Evolutionary conservation across 2,797 vertebrate genomes (phyloP), one percentile per base, ranked within the genome.

Genomic region (Myioborus melanocephalus): DNA sequence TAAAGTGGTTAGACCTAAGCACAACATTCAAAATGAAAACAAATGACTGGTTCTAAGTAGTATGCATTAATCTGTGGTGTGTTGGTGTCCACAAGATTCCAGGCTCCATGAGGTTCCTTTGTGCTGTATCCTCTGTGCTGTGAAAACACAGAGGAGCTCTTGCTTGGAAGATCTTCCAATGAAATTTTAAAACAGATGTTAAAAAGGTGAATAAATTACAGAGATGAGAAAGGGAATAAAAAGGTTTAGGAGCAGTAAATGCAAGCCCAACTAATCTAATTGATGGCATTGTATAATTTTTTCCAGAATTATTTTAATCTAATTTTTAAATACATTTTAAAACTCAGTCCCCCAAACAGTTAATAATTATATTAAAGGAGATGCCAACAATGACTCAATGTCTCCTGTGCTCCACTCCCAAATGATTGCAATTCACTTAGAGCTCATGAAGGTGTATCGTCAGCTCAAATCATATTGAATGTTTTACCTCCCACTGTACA

Each of bases 401-500:
- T 77, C 90, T 92, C 87, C 43, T 47, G 6, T 84, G 79, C 43
- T 63, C 4, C 7, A 44, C 60, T 95, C 90, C 86, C 93, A 87
- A 53, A 61, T 61, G 95, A 83, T 57, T 93, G 12, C 24, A 5
- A 12, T 94, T 96, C 92, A 94, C 92, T 97, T 85, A 92, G 82
- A 93, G 56, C 77, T 90, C 76, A 34, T 43, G 63, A 89, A 96
- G 96, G 95, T 97, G 86, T 94, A 75, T 91, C 90, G 0, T 94
- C 89, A 95, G 89, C 90, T 95, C 83, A 84, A 89, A 95, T 95
- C 91, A 76, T 68, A 79, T 56, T 77, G 90, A 92, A 87, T 97
- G 94, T 89, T 90, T 93, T 87, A 82, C 95, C 92, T 94, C 93
- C 92, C 83, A 76, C 75, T 69, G 83, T 93, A 96, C 94, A 83